phyloP scores from a whole-genome alignment of 2,888 invertebrate species.

The Trimorus sp. region DNA sequence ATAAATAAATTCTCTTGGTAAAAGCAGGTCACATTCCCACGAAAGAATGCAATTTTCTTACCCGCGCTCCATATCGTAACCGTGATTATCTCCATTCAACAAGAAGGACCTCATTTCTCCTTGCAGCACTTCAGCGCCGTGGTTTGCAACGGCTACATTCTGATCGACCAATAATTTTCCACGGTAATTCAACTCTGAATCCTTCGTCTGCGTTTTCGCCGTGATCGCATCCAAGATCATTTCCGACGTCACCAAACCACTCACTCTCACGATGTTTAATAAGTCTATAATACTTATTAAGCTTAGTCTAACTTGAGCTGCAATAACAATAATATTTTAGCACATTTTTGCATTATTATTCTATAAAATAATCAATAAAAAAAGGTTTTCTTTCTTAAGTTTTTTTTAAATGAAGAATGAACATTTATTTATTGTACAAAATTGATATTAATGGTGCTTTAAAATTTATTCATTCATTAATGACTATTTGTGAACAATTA shows the following conservation, averaged over 20 bases:
- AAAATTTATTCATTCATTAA: too few species aligned
- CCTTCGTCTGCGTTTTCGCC: constrained; percentile 89
- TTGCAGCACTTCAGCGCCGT: constrained; percentile 92
- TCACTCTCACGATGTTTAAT: constrained; percentile 93
- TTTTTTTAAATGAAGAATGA: too few species aligned
- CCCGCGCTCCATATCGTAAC: constrained; percentile 96
- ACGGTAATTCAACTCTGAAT: constrained; percentile 91
- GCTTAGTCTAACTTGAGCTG: constrained; percentile 86
- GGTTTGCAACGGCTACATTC: constrained; percentile 92
- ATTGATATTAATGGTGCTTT: too few species aligned
- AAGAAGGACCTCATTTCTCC: constrained; percentile 95
- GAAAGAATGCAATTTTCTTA: constrained; percentile 73
- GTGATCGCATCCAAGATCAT: constrained; percentile 97
- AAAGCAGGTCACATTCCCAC: not conserved
- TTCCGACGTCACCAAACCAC: constrained; percentile 93
- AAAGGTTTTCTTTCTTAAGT: too few species aligned
- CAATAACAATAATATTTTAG: too few species aligned
- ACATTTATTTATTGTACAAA: too few species aligned
- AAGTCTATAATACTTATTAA: constrained; percentile 94
- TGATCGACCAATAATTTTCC: constrained; percentile 94
- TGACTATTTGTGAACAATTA: too few species aligned
- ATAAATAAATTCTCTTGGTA: not conserved
- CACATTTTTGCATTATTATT: too few species aligned
- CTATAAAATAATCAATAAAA: too few species aligned
- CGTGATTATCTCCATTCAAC: constrained; percentile 93